Evolutionary conservation across 2,113 vertebrate species (phyloP).

Genomic region (Daubentonia madagascariensis): DNA sequence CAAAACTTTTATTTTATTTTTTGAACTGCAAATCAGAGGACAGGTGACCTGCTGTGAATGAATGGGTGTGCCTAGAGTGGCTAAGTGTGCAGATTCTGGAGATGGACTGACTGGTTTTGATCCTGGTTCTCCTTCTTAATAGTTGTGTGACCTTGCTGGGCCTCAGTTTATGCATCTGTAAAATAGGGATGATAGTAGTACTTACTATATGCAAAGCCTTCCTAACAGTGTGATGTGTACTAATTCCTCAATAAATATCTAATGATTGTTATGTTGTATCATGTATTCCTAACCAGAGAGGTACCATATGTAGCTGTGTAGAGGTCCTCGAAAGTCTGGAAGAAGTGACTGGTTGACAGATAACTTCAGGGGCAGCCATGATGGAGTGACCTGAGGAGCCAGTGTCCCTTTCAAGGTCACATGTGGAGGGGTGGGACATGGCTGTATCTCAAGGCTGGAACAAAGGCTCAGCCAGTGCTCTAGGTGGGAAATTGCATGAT

Average conservation of each 20-base stretch:
- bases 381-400: neutral
- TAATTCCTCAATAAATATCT: neutral
- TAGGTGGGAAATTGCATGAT: neutral
- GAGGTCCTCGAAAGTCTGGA: neutral
- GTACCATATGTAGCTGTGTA: neutral
- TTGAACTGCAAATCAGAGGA: neutral
- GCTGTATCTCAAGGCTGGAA: neutral
- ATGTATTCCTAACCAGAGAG: neutral
- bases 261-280: neutral
- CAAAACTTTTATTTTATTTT: neutral
- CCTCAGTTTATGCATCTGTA: neutral
- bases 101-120: neutral
- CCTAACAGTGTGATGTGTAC: neutral
- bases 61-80: neutral
- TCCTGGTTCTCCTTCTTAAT: neutral
- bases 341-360: neutral
- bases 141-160: neutral
- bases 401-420: neutral
- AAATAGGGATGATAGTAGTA: neutral
- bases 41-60: neutral
- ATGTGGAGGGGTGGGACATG: rapidly evolving
- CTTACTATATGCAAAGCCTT: neutral
- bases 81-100: neutral
- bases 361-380: neutral
- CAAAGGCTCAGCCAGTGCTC: neutral